Evolutionary conservation across 2,888 invertebrate genomes (phyloP).

Genomic region (Cosmorhoe ocellata): DNA sequence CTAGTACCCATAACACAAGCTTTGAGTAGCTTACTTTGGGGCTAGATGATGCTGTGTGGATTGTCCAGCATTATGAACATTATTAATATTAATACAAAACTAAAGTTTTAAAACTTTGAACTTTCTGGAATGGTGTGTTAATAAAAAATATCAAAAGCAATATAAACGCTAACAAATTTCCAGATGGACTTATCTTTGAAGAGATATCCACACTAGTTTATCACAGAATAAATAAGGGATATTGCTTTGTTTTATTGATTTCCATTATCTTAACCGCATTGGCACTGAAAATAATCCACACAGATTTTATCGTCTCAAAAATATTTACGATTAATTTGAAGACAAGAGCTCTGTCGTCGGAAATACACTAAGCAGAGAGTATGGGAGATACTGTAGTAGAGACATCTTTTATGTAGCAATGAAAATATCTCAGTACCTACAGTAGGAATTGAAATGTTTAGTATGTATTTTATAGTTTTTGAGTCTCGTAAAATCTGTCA

Average conservation of each 20-base stretch:
- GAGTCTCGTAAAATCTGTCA: too few relatives aligned
- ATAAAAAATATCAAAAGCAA: slow-evolving; percentile 17
- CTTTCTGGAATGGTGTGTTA: too few relatives aligned
- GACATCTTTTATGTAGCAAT: neutral
- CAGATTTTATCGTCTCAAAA: slow-evolving; percentile 43
- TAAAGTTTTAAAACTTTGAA: too few relatives aligned
- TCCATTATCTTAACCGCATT: slow-evolving; percentile 69
- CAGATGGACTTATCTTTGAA: slow-evolving; percentile 62
- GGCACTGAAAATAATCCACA: slow-evolving; percentile 69
- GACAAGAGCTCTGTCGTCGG: slow-evolving; percentile 14
- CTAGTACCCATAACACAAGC: too few relatives aligned
- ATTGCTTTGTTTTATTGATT: slow-evolving; percentile 57
- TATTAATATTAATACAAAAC: too few relatives aligned
- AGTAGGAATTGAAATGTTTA: too few relatives aligned
- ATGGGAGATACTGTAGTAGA: slow-evolving; percentile 1
- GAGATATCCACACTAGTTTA: slow-evolving; percentile 59
- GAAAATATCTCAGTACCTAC: neutral
- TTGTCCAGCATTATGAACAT: too few relatives aligned
- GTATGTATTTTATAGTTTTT: too few relatives aligned
- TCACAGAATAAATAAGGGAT: slow-evolving; percentile 29
- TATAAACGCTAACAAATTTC: slow-evolving; percentile 68
- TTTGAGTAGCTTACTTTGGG: too few relatives aligned
- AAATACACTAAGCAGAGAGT: slow-evolving; percentile 7
- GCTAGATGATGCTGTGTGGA: too few relatives aligned
- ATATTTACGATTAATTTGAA: slow-evolving; percentile 16